These are phyloP conservation scores for Leptopilina syphax DNA, from an alignment of 2,888 invertebrate species.

Conservation along the genomic window DNA sequence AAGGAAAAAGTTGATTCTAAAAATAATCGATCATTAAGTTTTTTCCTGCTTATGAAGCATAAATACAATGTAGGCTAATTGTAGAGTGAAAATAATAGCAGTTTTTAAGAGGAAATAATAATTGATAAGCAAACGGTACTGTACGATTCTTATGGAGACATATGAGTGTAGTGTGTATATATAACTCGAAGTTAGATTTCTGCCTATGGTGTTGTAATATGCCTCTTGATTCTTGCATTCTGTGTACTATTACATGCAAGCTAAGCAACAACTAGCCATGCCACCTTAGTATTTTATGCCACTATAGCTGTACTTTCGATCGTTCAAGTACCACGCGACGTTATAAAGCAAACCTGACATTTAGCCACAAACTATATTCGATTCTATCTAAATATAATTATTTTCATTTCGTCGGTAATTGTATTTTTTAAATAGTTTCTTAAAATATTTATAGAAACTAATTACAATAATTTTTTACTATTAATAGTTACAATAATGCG, in stretches of 20 bases:
- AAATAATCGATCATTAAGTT: not conserved
- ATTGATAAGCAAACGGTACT: constrained; percentile 52
- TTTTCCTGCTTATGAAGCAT: not conserved
- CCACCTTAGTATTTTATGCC: constrained; percentile 1
- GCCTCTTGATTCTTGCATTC: constrained; percentile 6
- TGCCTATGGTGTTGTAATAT: constrained; percentile 14
- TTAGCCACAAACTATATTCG: constrained; percentile 27
- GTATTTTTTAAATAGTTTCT: not conserved
- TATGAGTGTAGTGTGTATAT: not conserved
- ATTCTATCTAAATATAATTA: constrained; percentile 7
- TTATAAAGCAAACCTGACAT: constrained; percentile 47
- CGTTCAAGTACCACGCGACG: constrained; percentile 64
- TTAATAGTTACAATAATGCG: too few relatives aligned
- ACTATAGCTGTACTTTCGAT: constrained; percentile 61
- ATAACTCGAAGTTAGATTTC: not conserved
- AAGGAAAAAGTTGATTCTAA: not conserved
- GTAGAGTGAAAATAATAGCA: constrained; percentile 12
- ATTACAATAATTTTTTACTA: too few relatives aligned
- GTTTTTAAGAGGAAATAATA: constrained; percentile 27
- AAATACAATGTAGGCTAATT: not conserved
- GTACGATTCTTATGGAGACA: not conserved
- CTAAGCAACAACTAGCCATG: constrained; percentile 21
- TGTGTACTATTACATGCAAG: constrained; percentile 24
- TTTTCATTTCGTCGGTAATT: not conserved
- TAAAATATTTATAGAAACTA: not conserved